Evolutionary conservation across 1,140 invertebrate genomes (phyloP), one percentile per base, ranked within the genome.

Genomic region (Euwallacea fornicatus): DNA sequence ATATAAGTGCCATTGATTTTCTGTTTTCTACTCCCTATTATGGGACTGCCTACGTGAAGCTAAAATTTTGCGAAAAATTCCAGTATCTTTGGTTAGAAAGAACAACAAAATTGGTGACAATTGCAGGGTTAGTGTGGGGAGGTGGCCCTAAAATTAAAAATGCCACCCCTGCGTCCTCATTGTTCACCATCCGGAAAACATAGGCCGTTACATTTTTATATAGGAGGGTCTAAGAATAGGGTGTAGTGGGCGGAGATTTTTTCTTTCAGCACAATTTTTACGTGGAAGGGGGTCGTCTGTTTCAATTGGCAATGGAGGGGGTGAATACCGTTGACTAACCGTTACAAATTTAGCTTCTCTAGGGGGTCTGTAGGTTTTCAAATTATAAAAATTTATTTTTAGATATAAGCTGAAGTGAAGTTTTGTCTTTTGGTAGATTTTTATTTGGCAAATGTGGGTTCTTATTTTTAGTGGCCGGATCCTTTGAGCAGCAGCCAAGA

Each of bases 141-240:
- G 59, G 59, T 61, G 59, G 59, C 59, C 9, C 59, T 21, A 61
- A 58, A 61, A 61, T 42, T 61, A 61, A 61, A 61, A 61, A 61
- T 61, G 21, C 59, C 59, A 42, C 59, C 59, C 55, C 50, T 53
- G 11, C 50, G 50, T n/a, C 50, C 55, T 58, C 21, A 58, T 58
- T 58, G 55, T 58, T n/a, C 6, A 16, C 55, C n/a, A 58, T 13
- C 55, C 55, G 55, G 55, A 58, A 58, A 58, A 58, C n/a, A 58
- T 58, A 58, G 55, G 55, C 55, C 55, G 55, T 58, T 58, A 58
- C 55, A 58, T 58, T 58, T 58, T 58, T 58, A 58, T 21, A 58
- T 15, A 58, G 55, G 55, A 58, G 55, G 55, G 55, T 21, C 21
- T 58, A 58, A 58, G 55, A 58, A 58, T n/a, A 9, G 55, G 55